Conservation (phyloP, 2,113 vertebrate species). For the Pelodiscus sinensis region DNA sequence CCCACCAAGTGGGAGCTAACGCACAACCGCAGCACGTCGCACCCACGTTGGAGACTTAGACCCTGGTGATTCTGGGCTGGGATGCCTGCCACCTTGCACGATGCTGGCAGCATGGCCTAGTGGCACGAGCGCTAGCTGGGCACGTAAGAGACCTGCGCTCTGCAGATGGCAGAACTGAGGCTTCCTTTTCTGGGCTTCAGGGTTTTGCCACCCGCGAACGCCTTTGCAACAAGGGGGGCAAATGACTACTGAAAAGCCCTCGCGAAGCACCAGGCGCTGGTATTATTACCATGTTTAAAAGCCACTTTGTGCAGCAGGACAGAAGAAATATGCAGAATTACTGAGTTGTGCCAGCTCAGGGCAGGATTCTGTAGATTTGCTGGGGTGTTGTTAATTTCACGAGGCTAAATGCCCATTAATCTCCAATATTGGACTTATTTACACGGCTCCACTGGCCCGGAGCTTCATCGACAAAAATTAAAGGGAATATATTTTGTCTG, state of each 20-base stretch:
- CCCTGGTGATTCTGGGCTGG: rapidly evolving
- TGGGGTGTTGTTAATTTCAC: neutral
- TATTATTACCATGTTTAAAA: neutral
- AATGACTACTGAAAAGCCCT: neutral
- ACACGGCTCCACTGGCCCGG: neutral
- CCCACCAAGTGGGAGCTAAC: neutral
- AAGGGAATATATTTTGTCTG: neutral
- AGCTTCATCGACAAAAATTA: neutral
- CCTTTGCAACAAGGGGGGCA: neutral
- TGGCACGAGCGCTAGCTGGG: neutral
- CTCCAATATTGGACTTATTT: neutral
- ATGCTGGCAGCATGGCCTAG: neutral
- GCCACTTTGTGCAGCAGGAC: neutral
- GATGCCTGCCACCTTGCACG: neutral
- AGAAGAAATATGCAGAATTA: neutral
- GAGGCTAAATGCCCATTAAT: neutral
- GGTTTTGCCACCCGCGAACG: neutral
- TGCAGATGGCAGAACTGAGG: neutral
- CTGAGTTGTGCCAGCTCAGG: neutral
- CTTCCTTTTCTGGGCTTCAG: neutral
- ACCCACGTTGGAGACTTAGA: neutral
- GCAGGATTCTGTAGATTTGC: neutral
- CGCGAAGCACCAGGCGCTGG: neutral
- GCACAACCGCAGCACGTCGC: neutral
- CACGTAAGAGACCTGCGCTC: neutral